A percentile compares a stretch with the other conserved stretches of the same genome.
Conservation (phyloP, 2,888 invertebrate species). For the Spisula solida region DNA sequence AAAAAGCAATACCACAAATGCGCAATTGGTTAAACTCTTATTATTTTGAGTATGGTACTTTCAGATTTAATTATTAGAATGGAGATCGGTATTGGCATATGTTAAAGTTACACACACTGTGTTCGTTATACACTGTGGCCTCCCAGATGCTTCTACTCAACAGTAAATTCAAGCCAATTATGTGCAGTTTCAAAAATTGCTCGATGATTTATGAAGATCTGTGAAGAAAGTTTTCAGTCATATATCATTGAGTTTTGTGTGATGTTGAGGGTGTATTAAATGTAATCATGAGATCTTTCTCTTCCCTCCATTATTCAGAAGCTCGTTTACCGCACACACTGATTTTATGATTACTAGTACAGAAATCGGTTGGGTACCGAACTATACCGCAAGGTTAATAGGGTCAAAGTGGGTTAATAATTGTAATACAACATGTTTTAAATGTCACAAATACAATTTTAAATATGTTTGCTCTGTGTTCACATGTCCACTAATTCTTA, state of each 20-base stretch:
- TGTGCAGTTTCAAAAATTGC: slow-evolving; percentile 58
- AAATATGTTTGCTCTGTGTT: not conserved
- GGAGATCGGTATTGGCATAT: slow-evolving; percentile 1
- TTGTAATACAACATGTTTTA: not conserved
- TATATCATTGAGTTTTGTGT: slow-evolving; percentile 60
- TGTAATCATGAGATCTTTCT: slow-evolving; percentile 59
- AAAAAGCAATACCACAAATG: not conserved
- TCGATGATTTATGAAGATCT: slow-evolving; percentile 60
- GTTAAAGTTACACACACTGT: slow-evolving; percentile 4
- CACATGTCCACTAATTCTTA: not conserved
- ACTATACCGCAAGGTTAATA: slow-evolving; percentile 37
- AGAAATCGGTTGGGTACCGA: slow-evolving; percentile 34
- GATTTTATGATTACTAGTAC: slow-evolving; percentile 34
- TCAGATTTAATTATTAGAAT: slow-evolving; percentile 7
- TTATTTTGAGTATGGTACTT: not conserved
- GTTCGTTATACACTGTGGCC: not conserved
- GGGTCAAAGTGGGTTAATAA: slow-evolving; percentile 20
- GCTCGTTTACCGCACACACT: slow-evolving; percentile 64
- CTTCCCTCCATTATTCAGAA: slow-evolving; percentile 28
- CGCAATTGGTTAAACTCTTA: not conserved
- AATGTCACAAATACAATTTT: slow-evolving; percentile 22
- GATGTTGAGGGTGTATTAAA: slow-evolving; percentile 61
- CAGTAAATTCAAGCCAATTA: slow-evolving; percentile 60
- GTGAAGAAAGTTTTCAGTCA: slow-evolving; percentile 51
- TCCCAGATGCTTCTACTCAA: slow-evolving; percentile 53